Evolutionary conservation across 1,140 invertebrate species (phyloP).

Genomic region (Diachasmimorpha longicaudata): DNA sequence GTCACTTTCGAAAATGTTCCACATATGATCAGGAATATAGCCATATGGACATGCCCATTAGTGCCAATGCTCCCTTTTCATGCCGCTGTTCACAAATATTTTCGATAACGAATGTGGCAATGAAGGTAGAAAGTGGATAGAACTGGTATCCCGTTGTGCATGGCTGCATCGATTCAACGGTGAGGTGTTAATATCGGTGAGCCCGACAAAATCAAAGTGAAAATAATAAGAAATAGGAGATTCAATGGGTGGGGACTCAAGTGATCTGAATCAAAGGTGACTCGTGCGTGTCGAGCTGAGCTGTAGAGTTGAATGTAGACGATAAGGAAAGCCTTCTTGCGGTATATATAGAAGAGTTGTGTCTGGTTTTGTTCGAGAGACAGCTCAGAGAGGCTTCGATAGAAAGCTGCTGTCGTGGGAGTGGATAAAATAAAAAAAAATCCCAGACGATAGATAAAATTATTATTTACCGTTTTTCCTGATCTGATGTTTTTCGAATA

Average conservation of each 20-base stretch:
- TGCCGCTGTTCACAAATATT: no score
- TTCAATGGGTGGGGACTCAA: not conserved
- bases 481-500: no score
- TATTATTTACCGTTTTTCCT: no score
- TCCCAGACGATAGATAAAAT: no score
- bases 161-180: not conserved
- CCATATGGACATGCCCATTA: no score
- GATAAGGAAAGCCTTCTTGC: constrained; percentile 17
- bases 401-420: not conserved
- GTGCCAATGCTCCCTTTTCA: no score
- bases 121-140: not conserved
- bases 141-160: not conserved
- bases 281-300: constrained; percentile 17
- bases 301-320: not conserved
- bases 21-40: no score
- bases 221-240: not conserved
- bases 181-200: not conserved
- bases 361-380: not conserved
- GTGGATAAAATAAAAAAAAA: not conserved
- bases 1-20: no score
- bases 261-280: constrained; percentile 18
- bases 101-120: not conserved
- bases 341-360: not conserved
- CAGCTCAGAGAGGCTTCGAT: not conserved
- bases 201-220: not conserved